These are phyloP conservation scores for Mythimna pallens DNA, from an alignment of 2,888 invertebrate genomes.

Conservation along the genomic window DNA sequence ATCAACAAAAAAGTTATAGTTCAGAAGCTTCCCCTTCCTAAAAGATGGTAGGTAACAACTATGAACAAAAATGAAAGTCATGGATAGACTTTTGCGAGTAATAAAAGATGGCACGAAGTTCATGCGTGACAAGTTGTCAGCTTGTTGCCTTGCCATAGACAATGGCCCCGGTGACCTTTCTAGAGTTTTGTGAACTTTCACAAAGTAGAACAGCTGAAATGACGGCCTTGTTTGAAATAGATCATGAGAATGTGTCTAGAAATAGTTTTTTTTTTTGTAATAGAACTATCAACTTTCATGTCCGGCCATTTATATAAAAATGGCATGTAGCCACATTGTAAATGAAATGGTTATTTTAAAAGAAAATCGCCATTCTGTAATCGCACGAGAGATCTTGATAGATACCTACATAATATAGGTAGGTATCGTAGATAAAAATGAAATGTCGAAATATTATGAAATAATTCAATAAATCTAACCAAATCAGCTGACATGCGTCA, in stretches of 20 bases:
- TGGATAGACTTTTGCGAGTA: constrained; percentile 5
- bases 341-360: too few species aligned
- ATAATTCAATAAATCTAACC: not conserved
- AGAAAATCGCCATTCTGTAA: too few species aligned
- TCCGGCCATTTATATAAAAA: not conserved
- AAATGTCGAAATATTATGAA: constrained; percentile 3
- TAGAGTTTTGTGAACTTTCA: constrained; percentile 23
- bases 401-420: not conserved
- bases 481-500: not conserved
- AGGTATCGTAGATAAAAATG: not conserved
- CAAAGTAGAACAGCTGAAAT: constrained; percentile 28
- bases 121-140: constrained; percentile 22
- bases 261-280: constrained; percentile 1
- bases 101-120: constrained; percentile 29
- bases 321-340: too few species aligned
- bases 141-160: constrained; percentile 9
- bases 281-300: constrained; percentile 11
- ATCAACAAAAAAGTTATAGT: not conserved
- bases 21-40: not conserved
- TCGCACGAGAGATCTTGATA: not conserved
- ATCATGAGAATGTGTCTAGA: constrained; percentile 13
- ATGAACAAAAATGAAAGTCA: constrained; percentile 8
- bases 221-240: constrained; percentile 21
- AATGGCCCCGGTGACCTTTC: constrained; percentile 31
- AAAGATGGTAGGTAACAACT: not conserved